These are phyloP conservation scores for Anoura caudifer DNA, from an alignment of 2,113 vertebrate species.

Conservation along the genomic window DNA sequence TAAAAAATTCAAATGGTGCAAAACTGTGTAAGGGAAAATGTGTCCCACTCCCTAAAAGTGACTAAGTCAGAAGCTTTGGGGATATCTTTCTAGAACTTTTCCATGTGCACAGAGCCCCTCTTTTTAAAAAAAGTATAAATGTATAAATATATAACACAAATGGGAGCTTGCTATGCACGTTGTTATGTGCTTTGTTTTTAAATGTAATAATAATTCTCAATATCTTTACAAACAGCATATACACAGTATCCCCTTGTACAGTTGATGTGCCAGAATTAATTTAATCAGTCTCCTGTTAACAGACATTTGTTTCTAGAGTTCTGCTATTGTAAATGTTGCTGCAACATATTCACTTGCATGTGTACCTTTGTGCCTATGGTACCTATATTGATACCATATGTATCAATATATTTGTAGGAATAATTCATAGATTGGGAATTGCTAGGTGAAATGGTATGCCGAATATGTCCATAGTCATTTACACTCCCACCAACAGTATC, in stretches of 20 bases:
- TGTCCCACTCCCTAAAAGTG: neutral
- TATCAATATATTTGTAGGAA: neutral
- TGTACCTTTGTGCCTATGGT: neutral
- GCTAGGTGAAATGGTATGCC: neutral
- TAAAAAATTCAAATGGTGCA: neutral
- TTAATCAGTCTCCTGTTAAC: neutral
- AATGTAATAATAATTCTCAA: slow-evolving; percentile 5
- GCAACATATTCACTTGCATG: neutral
- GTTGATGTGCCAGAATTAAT: neutral
- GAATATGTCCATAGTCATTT: neutral
- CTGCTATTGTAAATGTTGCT: neutral
- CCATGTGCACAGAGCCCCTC: neutral
- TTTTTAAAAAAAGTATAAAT: neutral
- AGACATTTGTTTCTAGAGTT: neutral
- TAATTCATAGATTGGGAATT: neutral
- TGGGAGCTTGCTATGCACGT: neutral
- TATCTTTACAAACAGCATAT: neutral
- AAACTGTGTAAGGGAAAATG: neutral
- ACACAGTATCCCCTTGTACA: neutral
- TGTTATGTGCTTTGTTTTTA: neutral
- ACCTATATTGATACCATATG: too few relatives aligned
- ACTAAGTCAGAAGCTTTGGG: neutral
- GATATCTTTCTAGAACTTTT: neutral
- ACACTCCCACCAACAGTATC: neutral
- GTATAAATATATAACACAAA: neutral